phyloP scores from a whole-genome alignment of 92 coral and sea anemone species.

The Muricea muricata region DNA sequence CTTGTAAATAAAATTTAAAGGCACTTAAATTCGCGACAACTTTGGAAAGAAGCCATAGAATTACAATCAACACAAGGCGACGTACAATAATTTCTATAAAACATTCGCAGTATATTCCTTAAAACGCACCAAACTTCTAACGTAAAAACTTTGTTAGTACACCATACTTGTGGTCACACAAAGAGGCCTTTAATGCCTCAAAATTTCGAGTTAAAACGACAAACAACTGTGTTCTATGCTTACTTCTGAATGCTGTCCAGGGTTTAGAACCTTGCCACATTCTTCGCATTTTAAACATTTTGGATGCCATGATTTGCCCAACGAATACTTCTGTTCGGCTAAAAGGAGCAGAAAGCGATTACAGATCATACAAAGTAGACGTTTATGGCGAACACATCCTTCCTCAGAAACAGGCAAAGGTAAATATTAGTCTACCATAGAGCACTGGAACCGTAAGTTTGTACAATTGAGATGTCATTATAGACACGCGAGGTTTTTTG shows the following conservation, averaged over 20 bases:
- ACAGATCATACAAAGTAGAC: background rate
- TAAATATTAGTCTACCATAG: background rate
- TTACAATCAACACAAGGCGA: background rate
- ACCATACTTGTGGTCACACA: background rate
- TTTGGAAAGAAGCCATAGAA: background rate
- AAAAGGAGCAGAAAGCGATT: conserved; percentile 4
- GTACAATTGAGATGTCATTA: background rate
- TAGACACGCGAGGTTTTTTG: background rate
- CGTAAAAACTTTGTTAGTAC: background rate
- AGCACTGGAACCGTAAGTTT: background rate
- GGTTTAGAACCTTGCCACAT: conserved; percentile 94
- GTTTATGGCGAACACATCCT: background rate
- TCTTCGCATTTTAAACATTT: conserved; percentile 94
- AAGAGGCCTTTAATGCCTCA: background rate
- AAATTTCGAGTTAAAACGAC: background rate
- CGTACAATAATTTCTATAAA: background rate
- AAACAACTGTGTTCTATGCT: background rate
- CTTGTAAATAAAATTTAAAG: background rate
- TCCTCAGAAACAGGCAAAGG: background rate
- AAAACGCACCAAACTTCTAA: background rate
- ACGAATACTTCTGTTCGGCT: conserved; percentile 96
- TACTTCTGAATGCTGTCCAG: conserved; percentile 99
- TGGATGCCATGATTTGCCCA: conserved; percentile 99
- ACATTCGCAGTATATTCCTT: background rate
- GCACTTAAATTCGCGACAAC: background rate